Conservation (phyloP, 2,797 vertebrate species). For the Semaprochilodus insignis region DNA sequence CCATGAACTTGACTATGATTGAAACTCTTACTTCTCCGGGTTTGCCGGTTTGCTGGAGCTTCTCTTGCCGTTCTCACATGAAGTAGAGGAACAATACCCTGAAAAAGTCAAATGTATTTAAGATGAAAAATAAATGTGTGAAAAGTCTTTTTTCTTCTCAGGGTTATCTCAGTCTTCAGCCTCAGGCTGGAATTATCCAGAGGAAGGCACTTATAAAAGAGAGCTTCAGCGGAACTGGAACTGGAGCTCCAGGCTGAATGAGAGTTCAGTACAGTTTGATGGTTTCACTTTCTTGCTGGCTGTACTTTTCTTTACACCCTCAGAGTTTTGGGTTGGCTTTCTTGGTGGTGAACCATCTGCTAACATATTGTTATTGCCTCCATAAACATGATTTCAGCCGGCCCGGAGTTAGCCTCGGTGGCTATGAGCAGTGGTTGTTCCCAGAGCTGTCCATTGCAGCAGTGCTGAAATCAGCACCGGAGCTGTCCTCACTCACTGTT, state of each 20-base stretch:
- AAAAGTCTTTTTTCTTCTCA: not conserved
- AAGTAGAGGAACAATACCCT: not conserved
- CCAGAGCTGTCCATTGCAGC: not conserved
- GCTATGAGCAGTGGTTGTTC: not conserved
- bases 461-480: constrained; percentile 29
- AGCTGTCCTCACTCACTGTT: constrained; percentile 25
- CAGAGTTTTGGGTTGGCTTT: not conserved
- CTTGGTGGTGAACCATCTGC: constrained; percentile 28
- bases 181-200: constrained; percentile 6
- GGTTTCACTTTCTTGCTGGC: constrained; percentile 5
- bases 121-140: not conserved
- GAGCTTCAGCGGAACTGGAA: not conserved
- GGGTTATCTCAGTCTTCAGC: not conserved
- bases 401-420: not conserved
- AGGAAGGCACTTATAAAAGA: not conserved
- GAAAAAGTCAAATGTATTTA: not conserved
- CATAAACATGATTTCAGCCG: not conserved
- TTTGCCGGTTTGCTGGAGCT: too few species aligned
- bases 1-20: too few species aligned
- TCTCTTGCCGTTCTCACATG: not conserved
- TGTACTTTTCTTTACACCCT: not conserved
- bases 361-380: not conserved
- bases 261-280: not conserved
- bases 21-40: too few species aligned
- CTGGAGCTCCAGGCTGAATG: constrained; percentile 1